Percentiles rank a stretch among this genome's conserved stretches.
Conservation (phyloP, 2,888 invertebrate genomes). For the Caenorhabditis doughertyi region DNA sequence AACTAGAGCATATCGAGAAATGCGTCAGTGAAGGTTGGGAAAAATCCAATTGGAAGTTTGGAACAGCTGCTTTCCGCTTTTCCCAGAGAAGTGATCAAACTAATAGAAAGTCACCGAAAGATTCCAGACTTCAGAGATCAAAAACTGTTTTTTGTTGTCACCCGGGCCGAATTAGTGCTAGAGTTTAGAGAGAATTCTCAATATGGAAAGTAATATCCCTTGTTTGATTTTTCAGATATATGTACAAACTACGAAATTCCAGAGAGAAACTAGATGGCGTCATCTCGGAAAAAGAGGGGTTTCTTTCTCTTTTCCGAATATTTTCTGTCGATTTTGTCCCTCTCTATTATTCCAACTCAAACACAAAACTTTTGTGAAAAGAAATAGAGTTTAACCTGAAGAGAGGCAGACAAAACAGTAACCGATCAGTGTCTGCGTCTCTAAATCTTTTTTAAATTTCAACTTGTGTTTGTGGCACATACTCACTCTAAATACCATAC, state of each 20-base stretch:
- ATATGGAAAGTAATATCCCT: background rate
- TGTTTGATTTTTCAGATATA: background rate
- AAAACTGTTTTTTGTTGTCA: no score
- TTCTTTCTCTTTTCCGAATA: slow-evolving; percentile 10
- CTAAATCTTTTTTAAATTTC: slow-evolving; percentile 12
- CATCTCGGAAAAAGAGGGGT: slow-evolving; percentile 2
- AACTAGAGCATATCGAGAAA: no score
- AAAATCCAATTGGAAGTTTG: no score
- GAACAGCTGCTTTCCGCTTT: no score
- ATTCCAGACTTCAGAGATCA: no score
- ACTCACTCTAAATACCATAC: slow-evolving; percentile 38
- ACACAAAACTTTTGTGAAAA: slow-evolving; percentile 17
- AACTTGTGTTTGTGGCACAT: slow-evolving; percentile 33
- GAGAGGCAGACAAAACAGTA: slow-evolving; percentile 38
- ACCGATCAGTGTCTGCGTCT: slow-evolving; percentile 43
- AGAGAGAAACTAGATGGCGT: slow-evolving; percentile 24
- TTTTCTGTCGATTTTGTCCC: slow-evolving; percentile 5
- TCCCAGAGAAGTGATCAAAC: no score
- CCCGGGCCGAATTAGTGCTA: no score
- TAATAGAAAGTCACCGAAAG: no score
- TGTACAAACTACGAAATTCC: slow-evolving; percentile 20
- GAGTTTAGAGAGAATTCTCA: no score
- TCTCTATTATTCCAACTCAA: slow-evolving; percentile 48
- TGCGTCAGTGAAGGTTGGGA: no score
- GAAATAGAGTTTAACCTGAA: slow-evolving; percentile 1